Evolutionary conservation across 2,797 vertebrate species (phyloP).

Genomic region (Gymnopithys bicolor): DNA sequence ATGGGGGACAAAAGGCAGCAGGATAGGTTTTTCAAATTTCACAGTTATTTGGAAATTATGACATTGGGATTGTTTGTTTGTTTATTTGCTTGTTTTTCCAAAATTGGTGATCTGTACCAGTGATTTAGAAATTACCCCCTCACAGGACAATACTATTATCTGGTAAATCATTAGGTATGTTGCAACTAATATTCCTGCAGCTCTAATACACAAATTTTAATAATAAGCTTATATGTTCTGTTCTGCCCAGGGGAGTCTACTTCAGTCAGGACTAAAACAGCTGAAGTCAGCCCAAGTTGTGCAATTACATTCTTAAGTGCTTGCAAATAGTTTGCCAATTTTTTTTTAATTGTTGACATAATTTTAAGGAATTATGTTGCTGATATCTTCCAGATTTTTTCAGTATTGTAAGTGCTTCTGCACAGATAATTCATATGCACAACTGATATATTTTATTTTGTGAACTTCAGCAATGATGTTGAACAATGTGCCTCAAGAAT

Average conservation of each 20-base stretch:
- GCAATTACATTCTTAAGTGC: slow-evolving; percentile 39
- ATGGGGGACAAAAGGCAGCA: not conserved
- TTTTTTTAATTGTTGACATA: slow-evolving; percentile 13
- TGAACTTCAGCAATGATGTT: not conserved
- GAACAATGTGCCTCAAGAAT: not conserved
- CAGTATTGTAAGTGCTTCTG: not conserved
- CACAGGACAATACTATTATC: not conserved
- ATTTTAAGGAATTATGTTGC: not conserved
- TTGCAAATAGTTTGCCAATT: slow-evolving; percentile 12
- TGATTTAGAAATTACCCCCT: not conserved
- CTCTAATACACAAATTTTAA: not conserved
- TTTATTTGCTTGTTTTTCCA: not conserved
- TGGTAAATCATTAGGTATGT: not conserved
- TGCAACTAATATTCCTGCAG: not conserved
- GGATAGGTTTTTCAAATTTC: not conserved
- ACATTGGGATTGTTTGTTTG: not conserved
- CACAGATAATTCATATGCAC: not conserved
- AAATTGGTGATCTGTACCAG: not conserved
- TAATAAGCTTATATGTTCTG: not conserved
- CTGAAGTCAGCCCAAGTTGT: slow-evolving; percentile 25
- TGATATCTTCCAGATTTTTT: not conserved
- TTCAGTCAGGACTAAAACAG: not conserved
- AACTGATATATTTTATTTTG: not conserved
- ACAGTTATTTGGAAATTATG: not conserved
- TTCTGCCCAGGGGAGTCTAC: not conserved